phyloP scores from a whole-genome alignment of 2,797 vertebrate genomes.

The Salmo trutta region DNA sequence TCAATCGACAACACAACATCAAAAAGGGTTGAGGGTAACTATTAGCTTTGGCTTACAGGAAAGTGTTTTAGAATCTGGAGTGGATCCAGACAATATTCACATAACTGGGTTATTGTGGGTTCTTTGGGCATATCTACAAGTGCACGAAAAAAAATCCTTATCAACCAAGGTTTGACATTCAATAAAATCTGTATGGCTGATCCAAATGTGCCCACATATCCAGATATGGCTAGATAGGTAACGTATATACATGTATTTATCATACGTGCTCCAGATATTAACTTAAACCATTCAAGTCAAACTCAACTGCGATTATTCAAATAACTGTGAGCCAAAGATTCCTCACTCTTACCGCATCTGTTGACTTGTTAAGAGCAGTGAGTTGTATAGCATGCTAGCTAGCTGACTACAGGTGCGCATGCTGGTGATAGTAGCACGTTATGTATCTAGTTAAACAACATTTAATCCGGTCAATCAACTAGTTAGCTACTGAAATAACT shows the following conservation, averaged over 20 bases:
- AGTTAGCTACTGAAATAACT: rapidly evolving
- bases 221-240: not conserved
- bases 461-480: not conserved
- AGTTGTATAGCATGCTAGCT: not conserved
- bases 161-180: not conserved
- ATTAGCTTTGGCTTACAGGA: not conserved
- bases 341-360: not conserved
- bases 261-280: not conserved
- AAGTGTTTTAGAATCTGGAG: not conserved
- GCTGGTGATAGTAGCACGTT: not conserved
- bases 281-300: not conserved
- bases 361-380: not conserved
- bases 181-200: not conserved
- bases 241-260: not conserved
- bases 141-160: not conserved
- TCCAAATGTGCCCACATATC: not conserved
- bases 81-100: not conserved
- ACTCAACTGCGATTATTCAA: not conserved
- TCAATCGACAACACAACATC: not conserved
- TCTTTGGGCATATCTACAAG: too few relatives aligned
- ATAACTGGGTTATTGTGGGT: not conserved
- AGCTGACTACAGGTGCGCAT: not conserved
- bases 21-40: not conserved
- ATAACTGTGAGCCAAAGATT: not conserved
- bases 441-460: not conserved